Evolutionary conservation across 2,888 invertebrate genomes (phyloP), one percentile per base, ranked within the genome.

Genomic region (Tricholauxania praeusta): DNA sequence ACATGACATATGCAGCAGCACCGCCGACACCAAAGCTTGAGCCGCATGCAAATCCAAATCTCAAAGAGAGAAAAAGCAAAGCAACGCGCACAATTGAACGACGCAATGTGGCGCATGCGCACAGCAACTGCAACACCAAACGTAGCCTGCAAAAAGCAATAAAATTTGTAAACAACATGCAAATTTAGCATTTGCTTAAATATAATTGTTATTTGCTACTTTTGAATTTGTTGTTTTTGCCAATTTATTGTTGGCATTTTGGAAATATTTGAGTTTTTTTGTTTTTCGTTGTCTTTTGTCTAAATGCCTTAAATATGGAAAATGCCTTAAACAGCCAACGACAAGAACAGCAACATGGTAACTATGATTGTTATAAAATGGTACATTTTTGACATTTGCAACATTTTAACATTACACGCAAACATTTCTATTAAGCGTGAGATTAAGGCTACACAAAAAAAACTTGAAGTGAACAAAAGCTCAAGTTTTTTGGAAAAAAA

Each of bases 1-100:
- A 74, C 67, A 73, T 76, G 78, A 75, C 77, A 76, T 28, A 28
- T 76, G 77, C 60, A 12, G 65, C 53, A 17, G 22, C 64, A 48
- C 59, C 15, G 70, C 6, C 32, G 59, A 12, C 51, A 62, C 59
- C 4, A 60, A 22, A 32, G 39, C 52, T 51, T 32, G 48, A 28
- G 22, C n/a, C 32, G 60, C 28, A 28, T 51, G 39, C 55, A 55
- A 55, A 19, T 55, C 15, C n/a, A 2, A 12, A 55, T 12, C 53
- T 53, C 19, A 17, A 1, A 53, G 3, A 17, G 8, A 39, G 2
- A 10, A 10, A 39, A 22, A 8, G 39, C 28, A 12, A 12, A 12
- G 28, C 32, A 5, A 65, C 28, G 65, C 65, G 65, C 52, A 15
- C 7, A 39, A 63, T 39, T 10, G 10, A 39, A n/a, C 7, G 32